Evolutionary conservation across 2,797 vertebrate genomes (phyloP), one percentile per base, ranked within the genome.

Genomic region (Sebastolobus altivelis): DNA sequence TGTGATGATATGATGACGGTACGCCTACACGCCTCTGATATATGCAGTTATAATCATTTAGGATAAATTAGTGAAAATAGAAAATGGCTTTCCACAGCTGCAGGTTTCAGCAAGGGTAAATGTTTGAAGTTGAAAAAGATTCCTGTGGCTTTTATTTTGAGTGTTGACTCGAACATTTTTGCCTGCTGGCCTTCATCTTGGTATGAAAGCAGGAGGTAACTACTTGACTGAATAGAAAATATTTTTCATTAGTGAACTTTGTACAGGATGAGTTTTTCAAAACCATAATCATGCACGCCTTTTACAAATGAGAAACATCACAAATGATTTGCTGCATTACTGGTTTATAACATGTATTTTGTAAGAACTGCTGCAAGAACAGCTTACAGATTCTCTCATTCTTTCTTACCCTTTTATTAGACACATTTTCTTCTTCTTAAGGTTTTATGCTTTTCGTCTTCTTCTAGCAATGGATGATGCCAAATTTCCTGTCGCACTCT

Each of bases 1-100:
- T 99, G 99, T 65, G 97, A 99, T 0, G 99, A 99, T 77, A 99
- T 99, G 99, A 99, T 99, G 98, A 99, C 98, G 31, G 99, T 99
- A 94, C 79, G 91, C 80, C 66, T 18, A 8, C 43, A 31, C 16
- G 12, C n/a, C 58, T 14, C 46, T 2, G 2, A 20, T 65, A 62
- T 12, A 37, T 25, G 25, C 25, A 25, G 25, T 25, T 25, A 25
- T 25, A 25, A 25, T 25, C 25, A 25, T 22, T 20, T 2, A 20
- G 4, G 4, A 18, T 59, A 71, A 62, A 29, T 3, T 4, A n/a
- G 20, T 40, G 16, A 43, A 79, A 69, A 94, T n/a, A 61, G 46
- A 61, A 74, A 82, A 38, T 3, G 4, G 0, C 20, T 68, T 55
- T 13, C 8, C 11, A 78, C 38, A 35, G 3, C 35, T 14, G 7